Base-by-base conservation (phyloP, 1,140 invertebrate genomes). In the Chironomus striatipennis region DNA sequence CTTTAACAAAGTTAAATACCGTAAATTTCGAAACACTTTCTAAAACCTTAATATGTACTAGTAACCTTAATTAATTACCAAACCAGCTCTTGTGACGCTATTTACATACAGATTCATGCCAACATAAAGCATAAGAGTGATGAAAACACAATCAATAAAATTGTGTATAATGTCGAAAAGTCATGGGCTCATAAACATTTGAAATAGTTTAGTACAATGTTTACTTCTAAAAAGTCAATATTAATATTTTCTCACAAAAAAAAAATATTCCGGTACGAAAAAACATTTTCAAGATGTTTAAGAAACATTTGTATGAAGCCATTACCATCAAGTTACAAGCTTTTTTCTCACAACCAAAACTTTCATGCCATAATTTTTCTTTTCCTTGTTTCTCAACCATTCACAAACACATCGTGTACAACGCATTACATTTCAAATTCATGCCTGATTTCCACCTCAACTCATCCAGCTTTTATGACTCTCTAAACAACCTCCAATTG, bases 221-320 rank as follows among this genome's bases (percentile, higher is more conserved):
- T 5, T 57, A 57, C 10, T 12, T 57, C 12, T 57, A 57, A 15
- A 34, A 57, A n/a, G 47, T 57, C 47, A n/a, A 57, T 57, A 57
- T 15, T 57, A 57, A 12, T 57, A 34, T 5, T 2, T 34, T 12
- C 47, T 10, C 47, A n/a, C 47, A 57, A 57, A 57, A 10, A 57
- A 57, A 12, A 57, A 57, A 57, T n/a, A 57, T 57, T 57, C 47
- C 47, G 47, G 12, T 57, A 57, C 10, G 24, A 57, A 57, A 12
- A 57, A 57, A 10, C 12, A 57, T 57, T 57, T 57, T 57, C 47
- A 57, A 57, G 47, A 57, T 57, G 47, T 57, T 57, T 57, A 57
- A 57, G n/a, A 15, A 12, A 57, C 47, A 57, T 57, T 57, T 57
- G 47, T 57, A 57, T 57, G n/a, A 57, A 57, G n/a, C 12, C 47